Evolutionary conservation across 2,888 invertebrate genomes (phyloP).

Genomic region (Trachelus troglodyta): DNA sequence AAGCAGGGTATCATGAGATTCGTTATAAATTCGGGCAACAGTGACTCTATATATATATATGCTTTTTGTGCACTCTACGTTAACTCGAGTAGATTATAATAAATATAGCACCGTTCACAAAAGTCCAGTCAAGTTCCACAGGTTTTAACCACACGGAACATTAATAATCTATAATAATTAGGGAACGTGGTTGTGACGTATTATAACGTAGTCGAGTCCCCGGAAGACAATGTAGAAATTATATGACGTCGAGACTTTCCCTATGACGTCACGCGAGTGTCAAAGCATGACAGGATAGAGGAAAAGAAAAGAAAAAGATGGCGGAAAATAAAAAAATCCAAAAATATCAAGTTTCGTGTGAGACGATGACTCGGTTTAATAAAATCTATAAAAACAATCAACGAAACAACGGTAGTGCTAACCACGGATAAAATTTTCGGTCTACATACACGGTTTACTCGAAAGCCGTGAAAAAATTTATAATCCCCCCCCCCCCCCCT

Average conservation of each 20-base stretch:
- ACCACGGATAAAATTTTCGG: constrained; percentile 47
- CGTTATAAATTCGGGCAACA: background rate
- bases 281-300: background rate
- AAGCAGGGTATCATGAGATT: background rate
- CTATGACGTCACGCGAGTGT: background rate
- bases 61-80: background rate
- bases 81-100: background rate
- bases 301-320: background rate
- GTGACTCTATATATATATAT: background rate
- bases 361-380: constrained; percentile 46
- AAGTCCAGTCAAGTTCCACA: background rate
- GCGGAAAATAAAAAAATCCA: background rate
- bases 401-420: constrained; percentile 63
- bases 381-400: constrained; percentile 65
- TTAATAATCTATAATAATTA: background rate
- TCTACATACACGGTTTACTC: constrained; percentile 31
- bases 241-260: background rate
- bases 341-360: constrained; percentile 30
- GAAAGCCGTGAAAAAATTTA: background rate
- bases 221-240: background rate
- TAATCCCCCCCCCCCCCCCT: background rate
- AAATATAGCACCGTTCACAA: constrained; percentile 3
- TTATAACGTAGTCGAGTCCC: background rate
- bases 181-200: background rate
- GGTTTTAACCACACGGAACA: background rate